These are phyloP conservation scores for Oxyura jamaicensis DNA, from an alignment of 2,113 vertebrate species.

Conservation along the genomic window DNA sequence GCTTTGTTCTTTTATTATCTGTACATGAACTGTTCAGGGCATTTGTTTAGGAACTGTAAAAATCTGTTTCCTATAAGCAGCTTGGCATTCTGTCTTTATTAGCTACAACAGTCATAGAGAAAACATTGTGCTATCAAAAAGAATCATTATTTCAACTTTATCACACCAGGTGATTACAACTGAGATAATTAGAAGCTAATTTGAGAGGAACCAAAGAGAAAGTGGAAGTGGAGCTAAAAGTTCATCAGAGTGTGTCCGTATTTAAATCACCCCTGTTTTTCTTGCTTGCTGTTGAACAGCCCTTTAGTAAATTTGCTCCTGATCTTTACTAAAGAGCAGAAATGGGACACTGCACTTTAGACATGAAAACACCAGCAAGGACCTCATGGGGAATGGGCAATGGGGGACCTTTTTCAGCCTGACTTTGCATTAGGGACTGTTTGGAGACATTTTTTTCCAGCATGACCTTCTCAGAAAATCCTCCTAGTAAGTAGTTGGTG, in stretches of 20 bases:
- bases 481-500: neutral
- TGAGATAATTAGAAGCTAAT: conserved; percentile 53
- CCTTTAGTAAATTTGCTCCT: neutral
- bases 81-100: conserved; percentile 54
- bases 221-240: neutral
- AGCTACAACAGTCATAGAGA: conserved; percentile 50
- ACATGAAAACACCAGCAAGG: neutral
- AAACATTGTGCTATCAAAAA: conserved; percentile 59
- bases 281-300: neutral
- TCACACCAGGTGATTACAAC: conserved; percentile 53
- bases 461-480: neutral
- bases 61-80: conserved; percentile 71
- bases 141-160: conserved; percentile 63
- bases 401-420: neutral
- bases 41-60: conserved; percentile 52
- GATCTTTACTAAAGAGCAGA: neutral
- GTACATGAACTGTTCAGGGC: conserved; percentile 38
- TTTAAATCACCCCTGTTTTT: neutral
- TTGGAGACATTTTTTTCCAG: neutral
- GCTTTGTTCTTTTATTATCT: conserved; percentile 62
- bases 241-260: neutral
- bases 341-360: neutral
- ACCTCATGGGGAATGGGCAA: neutral
- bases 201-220: conserved; percentile 10
- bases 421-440: neutral